These are phyloP conservation scores for Brenthis daphne DNA, from an alignment of 2,888 invertebrate genomes.

Conservation along the genomic window DNA sequence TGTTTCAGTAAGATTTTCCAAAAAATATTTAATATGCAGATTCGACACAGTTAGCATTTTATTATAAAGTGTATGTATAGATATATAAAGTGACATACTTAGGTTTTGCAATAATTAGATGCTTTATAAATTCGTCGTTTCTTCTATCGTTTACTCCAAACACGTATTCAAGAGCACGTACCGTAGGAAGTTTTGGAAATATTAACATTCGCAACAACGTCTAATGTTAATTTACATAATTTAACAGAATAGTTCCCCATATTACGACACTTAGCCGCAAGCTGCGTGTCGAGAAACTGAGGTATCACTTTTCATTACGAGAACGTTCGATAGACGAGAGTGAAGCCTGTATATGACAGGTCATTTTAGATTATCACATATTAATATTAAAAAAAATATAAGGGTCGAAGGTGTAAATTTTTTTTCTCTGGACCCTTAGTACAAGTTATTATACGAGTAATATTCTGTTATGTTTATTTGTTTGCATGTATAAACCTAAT, in stretches of 20 bases:
- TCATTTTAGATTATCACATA: too few relatives aligned
- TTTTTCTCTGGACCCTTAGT: too few relatives aligned
- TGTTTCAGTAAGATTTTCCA: too few relatives aligned
- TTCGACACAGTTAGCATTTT: too few relatives aligned
- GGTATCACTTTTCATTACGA: conserved; percentile 34
- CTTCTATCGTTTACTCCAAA: neutral
- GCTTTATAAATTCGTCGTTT: neutral
- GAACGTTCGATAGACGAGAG: conserved; percentile 26
- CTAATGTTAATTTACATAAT: conserved; percentile 41
- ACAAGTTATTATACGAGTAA: too few relatives aligned
- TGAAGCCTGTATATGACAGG: conserved; percentile 2
- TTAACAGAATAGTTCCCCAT: conserved; percentile 41
- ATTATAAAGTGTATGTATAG: too few relatives aligned
- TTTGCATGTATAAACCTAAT: too few relatives aligned
- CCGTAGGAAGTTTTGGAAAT: conserved; percentile 16
- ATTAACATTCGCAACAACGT: conserved; percentile 18
- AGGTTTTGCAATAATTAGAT: neutral
- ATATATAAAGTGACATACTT: too few relatives aligned
- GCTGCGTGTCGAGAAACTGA: conserved; percentile 45
- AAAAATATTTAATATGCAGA: too few relatives aligned
- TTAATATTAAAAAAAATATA: too few relatives aligned
- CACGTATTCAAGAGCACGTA: conserved; percentile 3
- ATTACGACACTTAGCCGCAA: conserved; percentile 49
- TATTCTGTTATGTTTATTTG: too few relatives aligned
- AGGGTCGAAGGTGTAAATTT: too few relatives aligned